A percentile compares a stretch with the other conserved stretches of the same genome.
These are phyloP conservation scores for Anguilla anguilla DNA, from an alignment of 2,797 vertebrate species.

Conservation along the genomic window DNA sequence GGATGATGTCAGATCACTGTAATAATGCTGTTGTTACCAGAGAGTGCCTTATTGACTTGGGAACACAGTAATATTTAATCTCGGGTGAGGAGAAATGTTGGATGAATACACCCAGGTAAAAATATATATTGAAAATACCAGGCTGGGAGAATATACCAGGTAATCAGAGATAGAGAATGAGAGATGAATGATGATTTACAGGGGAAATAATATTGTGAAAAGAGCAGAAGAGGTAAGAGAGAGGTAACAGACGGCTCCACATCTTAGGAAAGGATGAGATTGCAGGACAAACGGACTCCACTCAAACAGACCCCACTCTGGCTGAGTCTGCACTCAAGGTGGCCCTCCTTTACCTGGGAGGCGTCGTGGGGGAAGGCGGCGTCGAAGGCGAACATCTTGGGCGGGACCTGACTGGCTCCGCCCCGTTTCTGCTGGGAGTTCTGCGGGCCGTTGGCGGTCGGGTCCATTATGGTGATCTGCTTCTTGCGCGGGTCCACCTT, in stretches of 20 bases:
- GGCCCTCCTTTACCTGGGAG: conserved; percentile 80
- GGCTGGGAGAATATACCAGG: background rate
- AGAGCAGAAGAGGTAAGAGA: conserved; percentile 21
- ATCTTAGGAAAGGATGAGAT: background rate
- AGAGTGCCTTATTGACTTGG: background rate
- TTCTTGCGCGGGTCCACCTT: conserved; percentile 96
- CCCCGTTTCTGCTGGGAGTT: conserved; percentile 80
- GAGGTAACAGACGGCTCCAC: background rate
- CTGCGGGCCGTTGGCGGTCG: conserved; percentile 75
- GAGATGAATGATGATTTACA: background rate
- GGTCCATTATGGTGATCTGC: conserved; percentile 93
- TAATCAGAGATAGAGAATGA: background rate
- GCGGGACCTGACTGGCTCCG: conserved; percentile 82
- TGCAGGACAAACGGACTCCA: background rate
- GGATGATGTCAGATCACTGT: background rate
- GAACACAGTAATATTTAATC: background rate
- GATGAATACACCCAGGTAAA: background rate
- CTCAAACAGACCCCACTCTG: background rate
- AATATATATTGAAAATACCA: background rate
- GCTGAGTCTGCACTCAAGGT: background rate
- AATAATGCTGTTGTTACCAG: background rate
- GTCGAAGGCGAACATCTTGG: conserved; percentile 98
- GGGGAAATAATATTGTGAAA: background rate
- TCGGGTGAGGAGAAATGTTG: background rate
- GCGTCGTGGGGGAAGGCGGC: conserved; percentile 93